A percentile compares a stretch with the other conserved stretches of the same genome.
Evolutionary conservation across 2,113 vertebrate genomes (phyloP).

Genomic region (Theropithecus gelada): DNA sequence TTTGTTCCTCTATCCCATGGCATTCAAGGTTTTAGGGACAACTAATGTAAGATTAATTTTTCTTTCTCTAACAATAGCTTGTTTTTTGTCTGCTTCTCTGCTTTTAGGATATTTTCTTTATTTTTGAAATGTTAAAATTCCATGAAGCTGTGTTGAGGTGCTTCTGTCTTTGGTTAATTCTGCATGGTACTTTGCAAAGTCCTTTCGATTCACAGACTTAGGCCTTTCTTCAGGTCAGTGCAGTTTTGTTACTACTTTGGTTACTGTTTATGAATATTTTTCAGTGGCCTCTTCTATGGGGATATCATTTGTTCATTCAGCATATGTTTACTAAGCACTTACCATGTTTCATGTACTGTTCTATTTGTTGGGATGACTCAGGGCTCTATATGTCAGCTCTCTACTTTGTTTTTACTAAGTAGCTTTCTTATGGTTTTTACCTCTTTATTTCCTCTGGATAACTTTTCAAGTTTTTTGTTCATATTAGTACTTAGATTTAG

Average conservation of each 20-base stretch:
- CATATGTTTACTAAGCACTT: not conserved
- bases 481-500: not conserved
- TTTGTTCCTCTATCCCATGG: not conserved
- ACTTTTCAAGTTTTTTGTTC: slow-evolving; percentile 7
- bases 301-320: not conserved
- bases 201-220: not conserved
- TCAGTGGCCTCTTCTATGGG: not conserved
- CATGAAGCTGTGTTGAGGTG: not conserved
- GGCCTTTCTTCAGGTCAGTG: not conserved
- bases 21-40: not conserved
- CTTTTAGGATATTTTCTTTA: not conserved
- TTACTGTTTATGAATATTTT: not conserved
- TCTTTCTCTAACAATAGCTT: not conserved
- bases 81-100: not conserved
- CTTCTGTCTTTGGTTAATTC: not conserved
- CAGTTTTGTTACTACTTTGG: not conserved
- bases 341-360: not conserved
- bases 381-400: not conserved
- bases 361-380: not conserved
- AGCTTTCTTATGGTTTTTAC: not conserved
- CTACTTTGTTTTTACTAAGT: not conserved
- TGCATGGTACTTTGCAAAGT: not conserved
- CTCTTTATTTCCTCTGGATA: not conserved
- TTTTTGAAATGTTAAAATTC: not conserved
- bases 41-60: not conserved